These are phyloP conservation scores for Rhynchomys soricoides DNA, from an alignment of 2,113 vertebrate genomes.

Conservation along the genomic window DNA sequence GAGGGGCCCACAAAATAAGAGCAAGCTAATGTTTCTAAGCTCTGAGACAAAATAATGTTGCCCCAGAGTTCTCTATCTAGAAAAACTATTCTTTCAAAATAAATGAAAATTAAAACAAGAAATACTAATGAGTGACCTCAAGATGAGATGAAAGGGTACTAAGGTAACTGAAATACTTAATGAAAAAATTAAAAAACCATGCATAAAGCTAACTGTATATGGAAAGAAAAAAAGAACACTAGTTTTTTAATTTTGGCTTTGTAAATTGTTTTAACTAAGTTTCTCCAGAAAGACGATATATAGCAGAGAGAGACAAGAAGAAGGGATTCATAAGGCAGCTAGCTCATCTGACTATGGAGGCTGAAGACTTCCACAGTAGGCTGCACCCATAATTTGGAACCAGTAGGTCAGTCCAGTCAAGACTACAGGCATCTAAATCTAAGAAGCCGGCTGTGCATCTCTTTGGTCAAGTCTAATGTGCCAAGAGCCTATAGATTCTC, in stretches of 20 bases:
- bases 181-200: not conserved
- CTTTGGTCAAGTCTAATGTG: not conserved
- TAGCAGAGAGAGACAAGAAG: not conserved
- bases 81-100: not conserved
- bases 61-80: not conserved
- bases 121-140: not conserved
- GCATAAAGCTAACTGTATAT: not conserved
- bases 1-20: not conserved
- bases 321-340: no score
- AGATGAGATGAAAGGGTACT: not conserved
- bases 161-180: not conserved
- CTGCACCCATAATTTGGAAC: not conserved
- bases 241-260: not conserved
- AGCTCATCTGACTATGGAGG: not conserved
- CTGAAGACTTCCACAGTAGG: not conserved
- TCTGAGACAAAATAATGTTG: not conserved
- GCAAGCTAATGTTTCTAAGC: not conserved
- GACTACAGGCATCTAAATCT: not conserved
- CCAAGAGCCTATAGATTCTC: not conserved
- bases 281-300: not conserved
- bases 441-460: not conserved
- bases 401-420: not conserved
- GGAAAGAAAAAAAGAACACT: not conserved
- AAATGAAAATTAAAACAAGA: not conserved
- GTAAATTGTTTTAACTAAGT: not conserved